These are phyloP conservation scores for Poeciliopsis infans DNA, from an alignment of 2,797 vertebrate genomes.

Conservation along the genomic window DNA sequence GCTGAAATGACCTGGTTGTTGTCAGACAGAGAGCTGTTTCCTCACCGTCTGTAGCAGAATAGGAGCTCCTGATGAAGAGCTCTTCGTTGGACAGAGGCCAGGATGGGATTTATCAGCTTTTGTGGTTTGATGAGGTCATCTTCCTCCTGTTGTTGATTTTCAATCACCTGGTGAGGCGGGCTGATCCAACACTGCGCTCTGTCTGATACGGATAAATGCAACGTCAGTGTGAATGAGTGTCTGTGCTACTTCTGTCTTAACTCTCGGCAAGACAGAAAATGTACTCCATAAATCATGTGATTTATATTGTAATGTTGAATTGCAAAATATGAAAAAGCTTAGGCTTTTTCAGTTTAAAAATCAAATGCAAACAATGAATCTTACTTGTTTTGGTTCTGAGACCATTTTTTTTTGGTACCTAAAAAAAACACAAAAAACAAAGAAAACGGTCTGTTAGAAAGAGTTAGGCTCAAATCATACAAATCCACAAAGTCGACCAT, in stretches of 20 bases:
- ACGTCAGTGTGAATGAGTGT: not conserved
- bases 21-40: constrained; percentile 9
- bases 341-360: not conserved
- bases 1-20: not conserved
- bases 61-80: constrained; percentile 75
- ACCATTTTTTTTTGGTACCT: constrained; percentile 35
- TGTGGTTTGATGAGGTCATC: constrained; percentile 64
- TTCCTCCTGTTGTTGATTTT: constrained; percentile 43
- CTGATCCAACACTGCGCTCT: constrained; percentile 30
- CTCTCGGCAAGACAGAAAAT: not conserved
- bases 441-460: not conserved
- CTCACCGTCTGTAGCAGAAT: constrained; percentile 76
- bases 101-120: constrained; percentile 64
- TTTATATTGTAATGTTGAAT: not conserved
- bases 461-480: not conserved
- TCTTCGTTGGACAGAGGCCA: constrained; percentile 57
- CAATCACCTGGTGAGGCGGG: constrained; percentile 30
- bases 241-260: not conserved
- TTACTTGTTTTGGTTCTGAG: constrained; percentile 36
- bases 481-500: not conserved
- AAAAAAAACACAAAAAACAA: constrained; percentile 3
- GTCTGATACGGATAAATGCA: constrained; percentile 38
- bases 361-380: not conserved
- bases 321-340: not conserved
- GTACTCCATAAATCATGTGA: not conserved